phyloP scores from a whole-genome alignment of 1,140 invertebrate species.

The Pollicipes pollicipes region DNA sequence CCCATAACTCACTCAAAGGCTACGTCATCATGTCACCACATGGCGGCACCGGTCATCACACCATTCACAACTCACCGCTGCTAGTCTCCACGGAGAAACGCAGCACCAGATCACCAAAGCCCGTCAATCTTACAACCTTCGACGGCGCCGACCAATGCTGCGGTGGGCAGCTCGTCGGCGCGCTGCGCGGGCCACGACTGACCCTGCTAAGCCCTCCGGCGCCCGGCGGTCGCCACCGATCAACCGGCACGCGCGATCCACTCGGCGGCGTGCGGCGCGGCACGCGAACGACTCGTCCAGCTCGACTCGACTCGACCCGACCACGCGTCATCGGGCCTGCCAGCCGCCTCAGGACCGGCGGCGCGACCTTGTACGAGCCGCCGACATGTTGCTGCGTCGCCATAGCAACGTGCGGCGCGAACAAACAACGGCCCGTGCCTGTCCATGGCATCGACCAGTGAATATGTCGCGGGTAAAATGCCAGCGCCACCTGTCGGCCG shows the following conservation, averaged over 20 bases:
- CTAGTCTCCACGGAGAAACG: no score
- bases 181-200: no score
- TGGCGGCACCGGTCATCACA: no score
- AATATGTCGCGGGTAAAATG: background rate
- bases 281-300: background rate
- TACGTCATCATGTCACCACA: no score
- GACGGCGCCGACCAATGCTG: no score
- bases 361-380: background rate
- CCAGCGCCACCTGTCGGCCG: background rate
- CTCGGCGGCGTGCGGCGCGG: background rate
- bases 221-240: no score
- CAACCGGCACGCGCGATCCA: background rate
- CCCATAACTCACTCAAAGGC: no score
- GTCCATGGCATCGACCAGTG: background rate
- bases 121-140: no score
- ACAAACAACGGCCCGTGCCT: background rate
- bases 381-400: background rate
- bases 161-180: no score
- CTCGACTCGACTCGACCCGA: background rate
- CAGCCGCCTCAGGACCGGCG: background rate
- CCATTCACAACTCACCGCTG: no score
- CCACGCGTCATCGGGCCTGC: background rate
- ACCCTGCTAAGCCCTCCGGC: no score
- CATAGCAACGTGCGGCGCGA: background rate
- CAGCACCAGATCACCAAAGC: no score